Evolutionary conservation across 2,113 vertebrate genomes (phyloP), one percentile per base, ranked within the genome.

Genomic region (Salvelinus namaycush): DNA sequence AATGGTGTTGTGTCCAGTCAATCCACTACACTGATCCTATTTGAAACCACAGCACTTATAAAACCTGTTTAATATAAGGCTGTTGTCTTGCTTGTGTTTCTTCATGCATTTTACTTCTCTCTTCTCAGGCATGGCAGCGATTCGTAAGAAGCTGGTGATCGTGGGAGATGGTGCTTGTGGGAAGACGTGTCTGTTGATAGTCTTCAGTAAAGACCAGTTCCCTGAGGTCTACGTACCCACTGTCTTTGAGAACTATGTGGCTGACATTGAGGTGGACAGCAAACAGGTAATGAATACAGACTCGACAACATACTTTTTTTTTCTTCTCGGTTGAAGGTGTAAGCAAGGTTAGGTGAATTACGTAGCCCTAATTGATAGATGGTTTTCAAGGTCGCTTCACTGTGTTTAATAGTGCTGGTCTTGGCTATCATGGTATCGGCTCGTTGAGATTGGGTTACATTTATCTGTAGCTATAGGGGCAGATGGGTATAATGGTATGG

Each of bases 131-230:
- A 99, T 99, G 98, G 98, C 98, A 90, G 98, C 98, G 88, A 99
- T 99, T 92, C 95, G 98, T 89, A 99, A 99, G 95, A 99, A 99
- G 91, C 92, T 99, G 91, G 98, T 99, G 85, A 99, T 99, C 80
- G 98, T 99, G 54, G 98, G 98, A 64, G 98, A 99, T 92, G 98
- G 98, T 90, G 98, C 98, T 31, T 99, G 98, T 89, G 98, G 98
- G 24, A 99, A 99, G 93, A 99, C 98, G 70, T 99, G 98, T 88
- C 95, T 99, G 87, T 95, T 99, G 81, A 99, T 99, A n/a, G 97
- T 99, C 81, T 99, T 99, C 92, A 99, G 98, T 93, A 99, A 99
- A 93, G 98, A 99, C 91, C 97, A 99, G 92, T 99, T 99, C 86
- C 97, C 98, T 18, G 98, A 99, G 83, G 98, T 99, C 16, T 99